A percentile compares a stretch with the other conserved stretches of the same genome.
Conservation (phyloP, 2,113 vertebrate genomes). For the Sclerurus mexicanus region DNA sequence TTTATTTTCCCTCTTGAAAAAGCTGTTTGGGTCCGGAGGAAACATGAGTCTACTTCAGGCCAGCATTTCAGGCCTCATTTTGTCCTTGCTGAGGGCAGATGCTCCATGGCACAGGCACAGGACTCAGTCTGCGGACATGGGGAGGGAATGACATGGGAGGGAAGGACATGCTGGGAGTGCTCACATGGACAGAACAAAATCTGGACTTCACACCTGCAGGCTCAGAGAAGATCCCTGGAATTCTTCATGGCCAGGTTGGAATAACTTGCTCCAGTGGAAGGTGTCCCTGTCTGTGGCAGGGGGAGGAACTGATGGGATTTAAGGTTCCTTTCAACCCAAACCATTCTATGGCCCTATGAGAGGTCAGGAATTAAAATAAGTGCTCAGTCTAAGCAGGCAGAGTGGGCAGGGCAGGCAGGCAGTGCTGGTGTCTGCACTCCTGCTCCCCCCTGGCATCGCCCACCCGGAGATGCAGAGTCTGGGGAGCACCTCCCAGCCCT, state of each 20-base stretch:
- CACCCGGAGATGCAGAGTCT: background rate
- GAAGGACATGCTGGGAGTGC: accelerated
- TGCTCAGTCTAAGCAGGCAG: background rate
- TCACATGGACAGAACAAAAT: accelerated
- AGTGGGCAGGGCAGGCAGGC: background rate
- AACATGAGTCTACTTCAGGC: accelerated
- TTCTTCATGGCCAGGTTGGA: background rate
- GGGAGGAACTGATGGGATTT: background rate
- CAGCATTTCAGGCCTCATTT: background rate
- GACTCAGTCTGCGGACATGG: background rate
- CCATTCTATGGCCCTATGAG: background rate
- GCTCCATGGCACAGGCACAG: accelerated
- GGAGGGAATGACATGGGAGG: background rate
- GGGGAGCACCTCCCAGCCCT: background rate
- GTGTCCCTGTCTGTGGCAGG: background rate
- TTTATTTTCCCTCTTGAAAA: background rate
- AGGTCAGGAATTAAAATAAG: background rate
- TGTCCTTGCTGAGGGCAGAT: background rate
- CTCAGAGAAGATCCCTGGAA: background rate
- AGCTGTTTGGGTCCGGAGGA: background rate
- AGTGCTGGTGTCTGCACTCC: background rate
- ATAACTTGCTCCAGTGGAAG: background rate
- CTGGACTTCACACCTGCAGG: accelerated
- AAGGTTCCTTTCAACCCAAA: background rate
- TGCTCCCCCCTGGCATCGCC: background rate